Percentiles rank a stretch among this genome's conserved stretches.
Evolutionary conservation across 1,140 invertebrate species (phyloP).

Genomic region (Megalonaias nervosa): DNA sequence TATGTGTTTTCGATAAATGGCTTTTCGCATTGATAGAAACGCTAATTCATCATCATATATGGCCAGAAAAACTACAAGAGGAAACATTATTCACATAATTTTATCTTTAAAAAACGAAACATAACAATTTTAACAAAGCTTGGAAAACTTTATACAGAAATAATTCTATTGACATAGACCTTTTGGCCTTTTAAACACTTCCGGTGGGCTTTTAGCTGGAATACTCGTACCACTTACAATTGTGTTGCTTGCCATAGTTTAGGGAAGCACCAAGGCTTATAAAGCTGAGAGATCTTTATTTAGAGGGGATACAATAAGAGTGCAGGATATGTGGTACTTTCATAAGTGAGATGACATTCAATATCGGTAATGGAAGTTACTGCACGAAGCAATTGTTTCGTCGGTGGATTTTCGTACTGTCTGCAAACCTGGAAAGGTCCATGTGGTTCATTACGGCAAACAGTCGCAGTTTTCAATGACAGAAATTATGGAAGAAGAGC

Average conservation of each 20-base stretch:
- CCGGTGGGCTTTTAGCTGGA: neutral
- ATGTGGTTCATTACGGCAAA: slow-evolving; percentile 4
- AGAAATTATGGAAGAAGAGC: slow-evolving; percentile 3
- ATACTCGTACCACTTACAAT: neutral
- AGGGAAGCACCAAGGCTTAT: neutral
- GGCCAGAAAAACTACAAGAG: no score
- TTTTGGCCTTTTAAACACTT: neutral
- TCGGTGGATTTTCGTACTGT: neutral
- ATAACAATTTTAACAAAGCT: no score
- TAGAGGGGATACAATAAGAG: slow-evolving; percentile 3
- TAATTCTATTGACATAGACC: no score
- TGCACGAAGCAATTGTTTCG: slow-evolving; percentile 3
- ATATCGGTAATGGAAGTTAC: neutral
- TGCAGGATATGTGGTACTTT: neutral
- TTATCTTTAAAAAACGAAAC: no score
- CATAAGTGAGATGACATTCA: slow-evolving; percentile 8
- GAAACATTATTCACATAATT: no score
- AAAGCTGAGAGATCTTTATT: slow-evolving; percentile 2
- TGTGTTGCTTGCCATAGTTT: neutral
- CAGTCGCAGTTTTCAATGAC: slow-evolving; percentile 3
- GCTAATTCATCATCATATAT: no score
- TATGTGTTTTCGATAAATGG: no score
- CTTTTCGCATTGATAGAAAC: no score
- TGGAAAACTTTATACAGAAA: no score
- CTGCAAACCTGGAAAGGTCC: neutral